These are phyloP conservation scores for Stictonetta naevosa DNA, from an alignment of 2,113 vertebrate genomes.

Conservation along the genomic window DNA sequence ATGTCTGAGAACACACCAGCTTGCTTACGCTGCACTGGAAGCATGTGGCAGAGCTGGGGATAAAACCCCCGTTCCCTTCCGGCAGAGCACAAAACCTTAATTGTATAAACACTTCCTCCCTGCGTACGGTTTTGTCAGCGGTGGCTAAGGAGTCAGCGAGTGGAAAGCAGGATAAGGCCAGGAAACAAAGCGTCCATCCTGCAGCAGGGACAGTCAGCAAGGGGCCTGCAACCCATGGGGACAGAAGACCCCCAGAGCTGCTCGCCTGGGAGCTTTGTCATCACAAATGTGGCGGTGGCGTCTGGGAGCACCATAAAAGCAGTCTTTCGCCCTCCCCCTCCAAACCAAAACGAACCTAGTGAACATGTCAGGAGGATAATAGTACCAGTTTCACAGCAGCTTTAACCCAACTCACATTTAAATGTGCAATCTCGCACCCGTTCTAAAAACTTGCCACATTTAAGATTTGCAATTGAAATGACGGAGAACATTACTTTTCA, in stretches of 20 bases:
- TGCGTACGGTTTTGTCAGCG: rapidly evolving
- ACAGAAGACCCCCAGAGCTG: neutral
- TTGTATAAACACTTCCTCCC: neutral
- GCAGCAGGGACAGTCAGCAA: neutral
- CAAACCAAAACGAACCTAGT: neutral
- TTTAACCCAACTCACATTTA: slow-evolving; percentile 36
- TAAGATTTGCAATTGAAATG: slow-evolving; percentile 48
- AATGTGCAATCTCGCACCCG: slow-evolving; percentile 51
- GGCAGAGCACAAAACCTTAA: neutral
- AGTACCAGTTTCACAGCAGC: slow-evolving; percentile 12
- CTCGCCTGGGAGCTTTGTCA: neutral
- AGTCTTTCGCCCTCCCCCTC: neutral
- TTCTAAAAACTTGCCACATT: slow-evolving; percentile 35
- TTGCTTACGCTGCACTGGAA: neutral
- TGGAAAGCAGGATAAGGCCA: neutral
- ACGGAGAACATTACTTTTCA: neutral
- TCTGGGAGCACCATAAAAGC: neutral
- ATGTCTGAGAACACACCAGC: neutral
- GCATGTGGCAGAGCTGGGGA: neutral
- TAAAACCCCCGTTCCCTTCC: neutral
- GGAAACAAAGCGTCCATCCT: neutral
- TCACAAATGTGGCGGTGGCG: neutral
- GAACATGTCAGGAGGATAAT: neutral
- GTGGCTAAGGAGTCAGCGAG: neutral
- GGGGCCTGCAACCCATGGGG: neutral